Evolutionary conservation across 1,140 invertebrate genomes (phyloP).

Genomic region (Drosophila nikananu): DNA sequence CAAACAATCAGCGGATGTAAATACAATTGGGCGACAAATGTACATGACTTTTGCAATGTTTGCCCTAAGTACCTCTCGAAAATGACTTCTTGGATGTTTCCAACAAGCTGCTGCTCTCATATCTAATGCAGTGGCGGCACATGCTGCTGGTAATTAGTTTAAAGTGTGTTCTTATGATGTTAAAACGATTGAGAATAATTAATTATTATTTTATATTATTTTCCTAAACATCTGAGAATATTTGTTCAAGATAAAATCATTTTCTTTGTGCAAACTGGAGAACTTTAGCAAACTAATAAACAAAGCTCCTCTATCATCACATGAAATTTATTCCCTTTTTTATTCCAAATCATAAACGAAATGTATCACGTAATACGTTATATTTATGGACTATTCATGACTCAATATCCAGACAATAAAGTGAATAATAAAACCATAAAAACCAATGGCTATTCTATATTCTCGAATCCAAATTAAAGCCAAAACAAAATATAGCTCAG

Average conservation of each 20-base stretch:
- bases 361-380: conserved; percentile 22
- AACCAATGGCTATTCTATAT: conserved; percentile 14
- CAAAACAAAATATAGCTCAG: background rate
- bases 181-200: background rate
- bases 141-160: background rate
- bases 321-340: conserved; percentile 2
- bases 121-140: background rate
- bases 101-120: conserved; percentile 3
- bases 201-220: background rate
- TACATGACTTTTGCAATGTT: conserved; percentile 46
- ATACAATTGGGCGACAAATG: conserved; percentile 64
- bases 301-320: conserved; percentile 13
- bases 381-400: conserved; percentile 29
- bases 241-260: background rate
- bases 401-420: conserved; percentile 23
- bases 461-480: background rate
- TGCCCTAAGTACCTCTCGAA: conserved; percentile 19
- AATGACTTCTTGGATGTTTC: conserved; percentile 3
- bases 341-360: conserved; percentile 9
- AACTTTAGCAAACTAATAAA: background rate
- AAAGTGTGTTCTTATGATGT: background rate
- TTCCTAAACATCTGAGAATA: too few relatives aligned
- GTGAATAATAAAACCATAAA: conserved; percentile 44
- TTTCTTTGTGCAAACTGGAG: background rate
- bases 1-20: conserved; percentile 52